These are phyloP conservation scores for Nysson spinosus DNA, from an alignment of 2,888 invertebrate genomes.

Conservation along the genomic window DNA sequence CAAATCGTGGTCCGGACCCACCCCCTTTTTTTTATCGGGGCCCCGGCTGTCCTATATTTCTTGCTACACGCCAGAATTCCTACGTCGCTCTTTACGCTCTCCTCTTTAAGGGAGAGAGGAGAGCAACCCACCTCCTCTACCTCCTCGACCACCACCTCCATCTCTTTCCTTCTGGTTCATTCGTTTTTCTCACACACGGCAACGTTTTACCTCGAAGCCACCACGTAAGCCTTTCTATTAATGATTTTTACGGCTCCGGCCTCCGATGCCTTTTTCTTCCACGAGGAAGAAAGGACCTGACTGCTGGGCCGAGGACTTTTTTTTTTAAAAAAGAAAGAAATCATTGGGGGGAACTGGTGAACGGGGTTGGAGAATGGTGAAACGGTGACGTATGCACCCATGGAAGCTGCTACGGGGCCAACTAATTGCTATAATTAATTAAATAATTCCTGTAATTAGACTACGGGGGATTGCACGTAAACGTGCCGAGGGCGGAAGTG, in stretches of 20 bases:
- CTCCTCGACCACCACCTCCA: constrained; percentile 3
- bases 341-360: constrained; percentile 1
- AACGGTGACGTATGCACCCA: constrained; percentile 44
- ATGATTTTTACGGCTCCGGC: constrained; percentile 65
- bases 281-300: constrained; percentile 47
- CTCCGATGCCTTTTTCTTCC: constrained; percentile 49
- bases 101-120: constrained; percentile 49
- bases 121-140: constrained; percentile 31
- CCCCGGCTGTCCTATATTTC: constrained; percentile 64
- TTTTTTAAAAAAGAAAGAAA: constrained; percentile 16
- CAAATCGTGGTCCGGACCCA: constrained; percentile 66
- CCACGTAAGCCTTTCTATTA: constrained; percentile 65
- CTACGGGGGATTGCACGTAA: constrained; percentile 28
- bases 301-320: constrained; percentile 17
- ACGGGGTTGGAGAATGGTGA: background rate
- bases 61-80: constrained; percentile 62
- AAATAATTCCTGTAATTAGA: constrained; percentile 60
- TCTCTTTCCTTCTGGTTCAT: constrained; percentile 16
- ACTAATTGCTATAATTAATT: constrained; percentile 64
- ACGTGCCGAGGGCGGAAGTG: background rate
- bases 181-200: constrained; percentile 46
- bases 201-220: constrained; percentile 26
- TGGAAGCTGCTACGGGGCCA: constrained; percentile 44
- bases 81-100: constrained; percentile 61
- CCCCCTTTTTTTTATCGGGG: constrained; percentile 63